Percentiles rank a stretch among this genome's conserved stretches.
These are phyloP conservation scores for Conger conger DNA, from an alignment of 2,113 vertebrate genomes.

Conservation along the genomic window DNA sequence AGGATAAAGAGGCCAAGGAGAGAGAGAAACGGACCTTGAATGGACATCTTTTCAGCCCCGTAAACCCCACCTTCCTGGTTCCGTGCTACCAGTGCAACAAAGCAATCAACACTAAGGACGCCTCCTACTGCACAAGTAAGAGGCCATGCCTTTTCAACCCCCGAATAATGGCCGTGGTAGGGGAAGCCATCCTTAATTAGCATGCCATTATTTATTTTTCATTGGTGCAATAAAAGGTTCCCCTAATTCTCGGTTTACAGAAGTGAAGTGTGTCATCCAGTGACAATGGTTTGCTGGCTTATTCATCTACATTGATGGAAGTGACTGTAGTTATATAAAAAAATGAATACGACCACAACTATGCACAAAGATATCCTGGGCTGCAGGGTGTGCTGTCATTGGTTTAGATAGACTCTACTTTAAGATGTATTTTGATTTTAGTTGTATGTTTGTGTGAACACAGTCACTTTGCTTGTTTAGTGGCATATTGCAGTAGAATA, in stretches of 20 bases:
- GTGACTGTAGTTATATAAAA: too few species aligned
- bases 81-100: conserved; percentile 84
- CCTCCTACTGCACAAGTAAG: conserved; percentile 85
- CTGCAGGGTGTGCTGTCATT: background rate
- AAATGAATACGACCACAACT: too few species aligned
- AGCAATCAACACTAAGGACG: conserved; percentile 79
- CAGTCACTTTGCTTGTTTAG: background rate
- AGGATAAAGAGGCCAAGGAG: conserved; percentile 83
- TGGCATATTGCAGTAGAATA: background rate
- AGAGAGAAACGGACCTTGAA: conserved; percentile 85
- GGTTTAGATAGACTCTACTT: background rate
- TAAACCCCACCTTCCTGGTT: conserved; percentile 60
- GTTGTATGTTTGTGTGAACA: background rate
- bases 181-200: background rate
- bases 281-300: background rate
- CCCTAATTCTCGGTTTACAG: background rate
- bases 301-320: background rate
- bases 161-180: background rate
- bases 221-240: background rate
- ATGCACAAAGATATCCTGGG: too few species aligned
- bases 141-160: background rate
- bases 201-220: background rate
- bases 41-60: conserved; percentile 80
- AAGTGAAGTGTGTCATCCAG: background rate
- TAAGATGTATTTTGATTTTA: background rate